Evolutionary conservation across 2,797 vertebrate genomes (phyloP), one percentile per base, ranked within the genome.

Genomic region (Eospalax fontanierii): DNA sequence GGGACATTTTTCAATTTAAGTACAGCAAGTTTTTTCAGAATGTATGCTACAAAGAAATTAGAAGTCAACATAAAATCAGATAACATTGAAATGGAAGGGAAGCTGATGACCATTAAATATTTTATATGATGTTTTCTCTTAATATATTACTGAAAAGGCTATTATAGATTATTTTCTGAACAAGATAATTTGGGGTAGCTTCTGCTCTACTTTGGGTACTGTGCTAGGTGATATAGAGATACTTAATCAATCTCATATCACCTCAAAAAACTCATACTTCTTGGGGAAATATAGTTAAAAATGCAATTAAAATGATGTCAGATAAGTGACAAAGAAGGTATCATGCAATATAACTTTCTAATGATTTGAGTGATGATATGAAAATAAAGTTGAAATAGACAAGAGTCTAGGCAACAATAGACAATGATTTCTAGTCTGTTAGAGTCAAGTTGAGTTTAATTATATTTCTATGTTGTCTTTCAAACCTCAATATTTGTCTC

Each of bases 1-100:
- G 5, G 15, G 12, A 63, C 68, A 84, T 71, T 91, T 94, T 94
- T 59, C 40, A 87, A 78, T 73, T 94, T 91, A 92, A 65, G 18
- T 76, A 74, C 38, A 93, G 89, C 94, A 16, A 54, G 65, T 61
- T 71, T 68, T 93, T 95, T 96, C 12, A 88, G 95, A 94, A 76
- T 81, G 4, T 54, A 73, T 61, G 30, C 73, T 79, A 90, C 63
- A 81, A 96, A 96, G 21, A 30, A 81, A 88, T 93, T 90, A 76
- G 30, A 96, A 79, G 14, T 43, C 40, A 92, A 73, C 12, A 50
- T 84, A 90, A 95, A 95, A 78, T 86, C 63, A 95, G 9, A 90
- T 22, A 22, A 50, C 61, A 61, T 4, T 90, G 73, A 70, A 70
- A 89, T 84, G 16, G 7, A 89, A 76, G 6, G 2, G 81, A 87